phyloP scores from a whole-genome alignment of 2,888 invertebrate species.

The Cheilosia grossa region DNA sequence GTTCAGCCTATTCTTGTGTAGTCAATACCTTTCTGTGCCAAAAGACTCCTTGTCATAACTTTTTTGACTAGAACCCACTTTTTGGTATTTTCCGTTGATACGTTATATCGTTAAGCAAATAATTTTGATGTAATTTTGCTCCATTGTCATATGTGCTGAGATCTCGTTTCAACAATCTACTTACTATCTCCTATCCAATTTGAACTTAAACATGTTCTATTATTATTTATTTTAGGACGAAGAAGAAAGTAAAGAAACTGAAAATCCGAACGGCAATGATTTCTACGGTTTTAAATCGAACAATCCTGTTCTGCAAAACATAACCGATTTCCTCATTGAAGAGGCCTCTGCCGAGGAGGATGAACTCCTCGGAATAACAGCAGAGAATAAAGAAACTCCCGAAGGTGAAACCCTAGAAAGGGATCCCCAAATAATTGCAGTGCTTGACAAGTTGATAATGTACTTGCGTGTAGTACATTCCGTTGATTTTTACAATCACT shows the following conservation, averaged over 20 bases:
- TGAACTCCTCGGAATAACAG: slow-evolving; percentile 90
- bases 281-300: slow-evolving; percentile 89
- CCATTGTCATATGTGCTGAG: too few species aligned
- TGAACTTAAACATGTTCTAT: neutral
- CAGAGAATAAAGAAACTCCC: slow-evolving; percentile 83
- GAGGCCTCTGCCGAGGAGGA: slow-evolving; percentile 99
- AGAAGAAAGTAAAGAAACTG: slow-evolving; percentile 37
- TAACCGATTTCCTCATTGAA: slow-evolving; percentile 98
- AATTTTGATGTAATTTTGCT: too few species aligned
- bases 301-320: slow-evolving; percentile 97
- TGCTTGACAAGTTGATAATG: slow-evolving; percentile 91
- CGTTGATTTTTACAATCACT: slow-evolving; percentile 99
- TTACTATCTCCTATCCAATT: too few species aligned
- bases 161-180: too few species aligned
- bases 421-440: slow-evolving; percentile 89
- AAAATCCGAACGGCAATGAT: slow-evolving; percentile 54
- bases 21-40: too few species aligned
- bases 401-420: slow-evolving; percentile 86
- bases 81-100: too few species aligned
- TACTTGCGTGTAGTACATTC: slow-evolving; percentile 99
- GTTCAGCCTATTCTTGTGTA: too few species aligned
- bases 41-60: too few species aligned
- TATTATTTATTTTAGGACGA: slow-evolving; percentile 43
- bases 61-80: too few species aligned
- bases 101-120: too few species aligned